phyloP scores from a whole-genome alignment of 2,888 invertebrate species.

The Metallyticus violacea region DNA sequence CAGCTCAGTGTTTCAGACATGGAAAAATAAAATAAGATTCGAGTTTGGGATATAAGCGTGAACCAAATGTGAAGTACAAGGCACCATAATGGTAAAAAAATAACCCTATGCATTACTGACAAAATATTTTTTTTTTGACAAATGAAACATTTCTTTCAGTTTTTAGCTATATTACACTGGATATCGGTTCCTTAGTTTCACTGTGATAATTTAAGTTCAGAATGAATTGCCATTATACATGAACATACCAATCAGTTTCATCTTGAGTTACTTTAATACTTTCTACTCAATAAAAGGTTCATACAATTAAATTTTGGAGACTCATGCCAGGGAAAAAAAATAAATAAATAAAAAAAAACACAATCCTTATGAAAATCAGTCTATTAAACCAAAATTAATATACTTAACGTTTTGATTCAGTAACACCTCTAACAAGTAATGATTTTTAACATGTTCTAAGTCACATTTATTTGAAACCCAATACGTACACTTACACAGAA shows the following conservation, averaged over 20 bases:
- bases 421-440: not conserved
- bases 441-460: too few relatives aligned
- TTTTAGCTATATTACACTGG: not conserved
- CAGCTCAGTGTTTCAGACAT: not conserved
- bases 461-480: not conserved
- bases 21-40: not conserved
- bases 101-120: not conserved
- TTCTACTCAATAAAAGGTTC: not conserved
- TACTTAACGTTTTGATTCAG: not conserved
- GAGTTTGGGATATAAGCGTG: not conserved
- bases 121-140: not conserved
- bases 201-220: not conserved
- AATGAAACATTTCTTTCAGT: not conserved
- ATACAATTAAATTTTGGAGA: not conserved
- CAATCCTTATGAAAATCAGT: not conserved
- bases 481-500: not conserved
- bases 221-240: not conserved
- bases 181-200: not conserved
- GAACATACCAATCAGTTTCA: not conserved
- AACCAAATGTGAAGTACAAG: not conserved
- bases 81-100: not conserved
- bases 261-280: not conserved
- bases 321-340: not conserved
- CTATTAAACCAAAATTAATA: not conserved
- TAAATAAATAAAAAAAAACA: not conserved